Evolutionary conservation across 2,797 vertebrate species (phyloP).

Genomic region (Leptoclinus maculatus): DNA sequence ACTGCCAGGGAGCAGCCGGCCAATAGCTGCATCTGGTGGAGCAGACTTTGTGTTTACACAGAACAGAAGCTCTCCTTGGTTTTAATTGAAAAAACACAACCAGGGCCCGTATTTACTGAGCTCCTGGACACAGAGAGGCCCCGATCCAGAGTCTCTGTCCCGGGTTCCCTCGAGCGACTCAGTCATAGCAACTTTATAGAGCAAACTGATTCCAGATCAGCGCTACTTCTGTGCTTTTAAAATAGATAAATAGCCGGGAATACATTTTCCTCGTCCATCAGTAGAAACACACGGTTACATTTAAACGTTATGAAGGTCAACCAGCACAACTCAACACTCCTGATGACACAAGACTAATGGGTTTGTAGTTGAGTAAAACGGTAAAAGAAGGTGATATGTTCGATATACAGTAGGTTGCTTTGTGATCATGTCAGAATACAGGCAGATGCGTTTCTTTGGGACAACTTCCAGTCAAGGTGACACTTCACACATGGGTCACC

Average conservation of each 20-base stretch:
- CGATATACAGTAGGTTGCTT: conserved; percentile 56
- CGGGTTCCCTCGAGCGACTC: conserved; percentile 22
- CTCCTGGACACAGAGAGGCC: conserved; percentile 13
- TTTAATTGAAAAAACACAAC: conserved; percentile 69
- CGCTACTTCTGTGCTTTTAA: conserved; percentile 32
- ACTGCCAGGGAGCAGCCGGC: conserved; percentile 51
- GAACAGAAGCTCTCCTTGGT: conserved; percentile 26
- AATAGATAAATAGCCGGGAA: conserved; percentile 43
- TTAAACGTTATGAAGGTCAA: conserved; percentile 46
- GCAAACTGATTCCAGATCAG: conserved; percentile 68
- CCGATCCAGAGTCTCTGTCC: conserved; percentile 8
- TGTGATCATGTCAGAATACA: conserved; percentile 67
- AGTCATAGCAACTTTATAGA: conserved; percentile 42
- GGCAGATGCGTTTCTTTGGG: conserved; percentile 71
- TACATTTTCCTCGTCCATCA: conserved; percentile 39
- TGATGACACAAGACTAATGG: conserved; percentile 27
- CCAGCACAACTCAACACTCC: conserved; percentile 43
- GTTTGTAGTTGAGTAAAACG: conserved; percentile 25
- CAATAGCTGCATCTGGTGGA: conserved; percentile 63
- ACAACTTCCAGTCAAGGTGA: conserved; percentile 52
- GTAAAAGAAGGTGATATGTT: conserved; percentile 46
- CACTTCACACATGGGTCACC: conserved; percentile 41
- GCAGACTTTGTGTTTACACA: conserved; percentile 54
- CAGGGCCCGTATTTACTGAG: conserved; percentile 39
- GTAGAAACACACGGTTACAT: conserved; percentile 64